Conservation (phyloP, 2,113 vertebrate species). For the Mormyrus iriodes region DNA sequence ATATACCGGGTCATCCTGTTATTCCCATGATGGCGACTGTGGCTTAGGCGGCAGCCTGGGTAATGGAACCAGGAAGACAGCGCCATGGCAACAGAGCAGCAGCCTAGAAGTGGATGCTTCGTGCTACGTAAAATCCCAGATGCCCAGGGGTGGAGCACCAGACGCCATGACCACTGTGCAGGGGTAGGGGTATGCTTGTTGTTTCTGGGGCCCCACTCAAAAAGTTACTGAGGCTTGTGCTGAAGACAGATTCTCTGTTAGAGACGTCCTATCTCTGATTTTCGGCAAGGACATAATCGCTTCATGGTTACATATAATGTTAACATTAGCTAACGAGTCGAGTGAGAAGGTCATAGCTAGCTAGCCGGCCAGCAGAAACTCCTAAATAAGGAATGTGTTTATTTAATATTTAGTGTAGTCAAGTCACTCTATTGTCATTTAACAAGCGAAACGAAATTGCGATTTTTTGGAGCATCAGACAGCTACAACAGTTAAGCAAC, state of each 20-base stretch:
- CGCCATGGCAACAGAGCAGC: not conserved
- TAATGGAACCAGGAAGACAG: not conserved
- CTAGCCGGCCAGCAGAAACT: too few species aligned
- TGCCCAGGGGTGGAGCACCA: not conserved
- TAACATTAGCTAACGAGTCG: not conserved
- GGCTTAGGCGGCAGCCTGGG: not conserved
- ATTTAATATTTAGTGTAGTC: too few species aligned
- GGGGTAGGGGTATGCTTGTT: not conserved
- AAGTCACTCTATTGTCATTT: not conserved
- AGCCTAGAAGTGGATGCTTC: not conserved
- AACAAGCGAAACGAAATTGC: not conserved
- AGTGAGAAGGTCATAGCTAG: too few species aligned
- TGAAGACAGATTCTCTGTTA: not conserved
- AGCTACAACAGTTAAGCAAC: too few species aligned
- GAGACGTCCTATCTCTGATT: not conserved
- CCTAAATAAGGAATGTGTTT: too few species aligned
- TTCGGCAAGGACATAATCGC: not conserved
- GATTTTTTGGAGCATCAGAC: too few species aligned
- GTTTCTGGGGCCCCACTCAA: not conserved
- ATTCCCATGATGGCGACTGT: not conserved
- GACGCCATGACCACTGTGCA: not conserved
- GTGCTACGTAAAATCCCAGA: not conserved
- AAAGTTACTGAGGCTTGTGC: not conserved
- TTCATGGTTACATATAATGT: not conserved
- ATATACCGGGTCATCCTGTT: not conserved